Evolutionary conservation across 2,113 vertebrate species (phyloP).

Genomic region (Catharus fuscescens): DNA sequence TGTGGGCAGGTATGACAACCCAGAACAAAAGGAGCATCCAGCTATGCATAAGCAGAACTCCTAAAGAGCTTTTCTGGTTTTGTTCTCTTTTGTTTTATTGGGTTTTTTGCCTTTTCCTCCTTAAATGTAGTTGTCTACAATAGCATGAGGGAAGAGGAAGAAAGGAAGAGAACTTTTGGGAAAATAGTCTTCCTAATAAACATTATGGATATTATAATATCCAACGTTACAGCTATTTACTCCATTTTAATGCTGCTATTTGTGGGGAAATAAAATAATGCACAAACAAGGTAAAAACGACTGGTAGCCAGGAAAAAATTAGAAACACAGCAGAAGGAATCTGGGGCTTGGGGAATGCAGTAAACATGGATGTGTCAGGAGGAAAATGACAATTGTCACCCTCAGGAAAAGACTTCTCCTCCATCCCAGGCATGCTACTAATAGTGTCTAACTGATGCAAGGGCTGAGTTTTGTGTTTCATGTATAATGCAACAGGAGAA

Average conservation of each 20-base stretch:
- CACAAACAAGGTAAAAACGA: not conserved
- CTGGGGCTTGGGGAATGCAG: not conserved
- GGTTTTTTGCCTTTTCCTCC: too few relatives aligned
- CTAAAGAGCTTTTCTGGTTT: not conserved
- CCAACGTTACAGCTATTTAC: not conserved
- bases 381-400: not conserved
- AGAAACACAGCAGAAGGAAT: not conserved
- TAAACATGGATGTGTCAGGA: not conserved
- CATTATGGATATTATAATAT: too few relatives aligned
- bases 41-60: not conserved
- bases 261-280: not conserved
- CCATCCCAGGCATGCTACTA: not conserved
- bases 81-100: not conserved
- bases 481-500: not conserved
- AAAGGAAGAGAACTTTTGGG: not conserved
- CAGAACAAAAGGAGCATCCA: not conserved
- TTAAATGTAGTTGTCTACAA: not conserved
- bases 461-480: not conserved
- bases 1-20: not conserved
- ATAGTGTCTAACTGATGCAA: not conserved
- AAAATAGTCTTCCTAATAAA: not conserved
- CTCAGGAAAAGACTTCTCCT: not conserved
- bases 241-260: not conserved
- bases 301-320: not conserved
- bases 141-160: not conserved